These are phyloP conservation scores for Cetonia aurata DNA, from an alignment of 2,888 invertebrate genomes.

Conservation along the genomic window DNA sequence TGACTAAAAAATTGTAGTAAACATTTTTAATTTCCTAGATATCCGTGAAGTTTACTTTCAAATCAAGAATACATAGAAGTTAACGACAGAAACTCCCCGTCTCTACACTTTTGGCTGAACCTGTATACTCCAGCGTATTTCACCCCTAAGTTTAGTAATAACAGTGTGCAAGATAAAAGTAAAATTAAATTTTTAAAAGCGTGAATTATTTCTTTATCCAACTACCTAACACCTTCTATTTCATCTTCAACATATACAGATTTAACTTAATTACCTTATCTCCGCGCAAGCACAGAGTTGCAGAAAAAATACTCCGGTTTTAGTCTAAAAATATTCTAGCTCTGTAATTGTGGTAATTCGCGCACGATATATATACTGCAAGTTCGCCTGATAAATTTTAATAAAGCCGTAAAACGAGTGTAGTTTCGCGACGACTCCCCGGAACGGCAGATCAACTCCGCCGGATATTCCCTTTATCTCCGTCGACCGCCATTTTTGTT, in stretches of 20 bases:
- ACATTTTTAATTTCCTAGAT: too few species aligned
- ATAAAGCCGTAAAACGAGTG: conserved; percentile 30
- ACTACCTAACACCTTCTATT: background rate
- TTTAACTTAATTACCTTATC: conserved; percentile 19
- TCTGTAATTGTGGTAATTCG: conserved; percentile 24
- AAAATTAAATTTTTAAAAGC: too few species aligned
- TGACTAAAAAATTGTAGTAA: too few species aligned
- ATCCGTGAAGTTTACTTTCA: too few species aligned
- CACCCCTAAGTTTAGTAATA: too few species aligned
- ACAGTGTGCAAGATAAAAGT: too few species aligned
- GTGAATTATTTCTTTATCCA: too few species aligned
- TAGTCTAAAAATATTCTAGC: background rate
- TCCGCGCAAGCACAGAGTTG: background rate
- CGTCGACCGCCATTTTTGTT: conserved; percentile 20
- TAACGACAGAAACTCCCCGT: too few species aligned
- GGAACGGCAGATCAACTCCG: background rate
- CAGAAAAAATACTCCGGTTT: background rate
- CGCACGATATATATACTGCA: conserved; percentile 1
- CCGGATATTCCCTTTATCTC: conserved; percentile 20
- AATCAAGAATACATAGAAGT: too few species aligned
- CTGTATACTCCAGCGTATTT: too few species aligned
- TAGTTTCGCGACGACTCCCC: conserved; percentile 18
- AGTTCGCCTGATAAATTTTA: conserved; percentile 32
- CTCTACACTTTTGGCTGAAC: too few species aligned
- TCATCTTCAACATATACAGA: background rate